A percentile compares a stretch with the other conserved stretches of the same genome.
phyloP scores from a whole-genome alignment of 2,888 invertebrate species.

The Ashinkailepas kermadecensis region DNA sequence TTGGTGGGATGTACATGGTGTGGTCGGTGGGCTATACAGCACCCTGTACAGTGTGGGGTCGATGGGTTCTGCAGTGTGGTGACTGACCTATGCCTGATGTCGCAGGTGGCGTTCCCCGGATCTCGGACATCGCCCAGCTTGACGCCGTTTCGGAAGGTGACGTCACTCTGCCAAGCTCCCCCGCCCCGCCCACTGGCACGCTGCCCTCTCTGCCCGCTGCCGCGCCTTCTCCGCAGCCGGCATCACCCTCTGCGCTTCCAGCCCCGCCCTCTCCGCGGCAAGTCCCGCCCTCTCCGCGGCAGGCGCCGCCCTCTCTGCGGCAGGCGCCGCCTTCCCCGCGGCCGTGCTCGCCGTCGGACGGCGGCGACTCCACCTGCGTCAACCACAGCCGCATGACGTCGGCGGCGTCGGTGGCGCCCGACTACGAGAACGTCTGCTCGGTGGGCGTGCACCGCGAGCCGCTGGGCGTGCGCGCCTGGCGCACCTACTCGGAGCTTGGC shows the following conservation, averaged over 20 bases:
- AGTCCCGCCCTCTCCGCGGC: too few relatives aligned
- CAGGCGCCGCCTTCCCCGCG: neutral
- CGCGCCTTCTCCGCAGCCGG: too few relatives aligned
- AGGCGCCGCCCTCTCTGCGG: too few relatives aligned
- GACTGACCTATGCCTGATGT: too few relatives aligned
- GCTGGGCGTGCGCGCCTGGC: conserved; percentile 58
- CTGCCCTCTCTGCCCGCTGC: too few relatives aligned
- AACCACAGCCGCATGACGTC: conserved; percentile 20
- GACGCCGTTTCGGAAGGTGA: conserved; percentile 25
- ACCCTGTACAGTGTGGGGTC: too few relatives aligned
- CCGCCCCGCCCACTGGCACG: neutral
- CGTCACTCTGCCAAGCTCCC: conserved; percentile 19
- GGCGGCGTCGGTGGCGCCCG: conserved; percentile 46
- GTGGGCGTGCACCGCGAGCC: conserved; percentile 57
- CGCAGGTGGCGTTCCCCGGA: neutral
- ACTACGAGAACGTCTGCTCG: conserved; percentile 59
- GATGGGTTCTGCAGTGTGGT: too few relatives aligned
- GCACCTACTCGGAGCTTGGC: conserved; percentile 57
- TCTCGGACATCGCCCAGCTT: conserved; percentile 9
- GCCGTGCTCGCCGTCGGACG: neutral
- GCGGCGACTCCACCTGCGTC: neutral
- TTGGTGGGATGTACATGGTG: too few relatives aligned
- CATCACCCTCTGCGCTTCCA: neutral
- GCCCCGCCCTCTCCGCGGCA: too few relatives aligned
- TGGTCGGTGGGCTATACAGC: too few relatives aligned